Conservation (phyloP, 1,140 invertebrate genomes). For the Macrobrachium nipponense region DNA sequence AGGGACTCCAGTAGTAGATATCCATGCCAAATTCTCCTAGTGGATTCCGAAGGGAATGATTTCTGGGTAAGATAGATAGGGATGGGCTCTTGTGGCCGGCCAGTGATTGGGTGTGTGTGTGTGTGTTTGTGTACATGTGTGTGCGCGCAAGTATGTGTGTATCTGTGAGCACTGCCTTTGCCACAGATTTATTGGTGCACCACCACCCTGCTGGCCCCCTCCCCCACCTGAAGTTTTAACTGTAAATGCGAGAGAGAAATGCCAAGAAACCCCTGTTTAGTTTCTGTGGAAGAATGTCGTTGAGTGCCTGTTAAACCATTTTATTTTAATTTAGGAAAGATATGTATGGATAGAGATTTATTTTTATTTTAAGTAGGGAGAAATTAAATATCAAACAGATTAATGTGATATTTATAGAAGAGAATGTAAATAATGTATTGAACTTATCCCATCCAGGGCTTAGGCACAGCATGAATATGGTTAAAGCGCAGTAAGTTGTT, state of each 20-base stretch:
- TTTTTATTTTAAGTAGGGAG: conserved; percentile 60
- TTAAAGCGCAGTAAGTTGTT: not conserved
- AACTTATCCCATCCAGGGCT: conserved; percentile 53
- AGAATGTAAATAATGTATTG: conserved; percentile 57
- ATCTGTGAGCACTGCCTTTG: not conserved
- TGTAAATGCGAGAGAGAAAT: conserved; percentile 50
- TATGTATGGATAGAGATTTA: conserved; percentile 61
- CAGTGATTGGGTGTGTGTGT: conserved; percentile 3
- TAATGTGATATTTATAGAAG: conserved; percentile 60
- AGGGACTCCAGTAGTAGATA: conserved; percentile 61
- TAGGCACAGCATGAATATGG: conserved; percentile 33
- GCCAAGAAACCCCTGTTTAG: conserved; percentile 50
- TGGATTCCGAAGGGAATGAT: conserved; percentile 52
- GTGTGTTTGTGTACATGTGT: conserved; percentile 17
- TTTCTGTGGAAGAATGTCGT: conserved; percentile 49
- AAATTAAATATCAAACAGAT: conserved; percentile 60
- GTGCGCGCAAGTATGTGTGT: not conserved
- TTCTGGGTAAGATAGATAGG: conserved; percentile 39
- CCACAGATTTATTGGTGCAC: not conserved
- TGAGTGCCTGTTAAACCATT: conserved; percentile 57
- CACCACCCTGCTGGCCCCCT: conserved; percentile 23
- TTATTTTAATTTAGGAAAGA: conserved; percentile 60
- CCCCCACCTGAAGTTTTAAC: conserved; percentile 32
- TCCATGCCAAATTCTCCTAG: conserved; percentile 61
- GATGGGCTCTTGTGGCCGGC: conserved; percentile 6